A percentile compares a stretch with the other conserved stretches of the same genome.
Conservation (phyloP, 2,888 invertebrate genomes). For the Unio pictorum region DNA sequence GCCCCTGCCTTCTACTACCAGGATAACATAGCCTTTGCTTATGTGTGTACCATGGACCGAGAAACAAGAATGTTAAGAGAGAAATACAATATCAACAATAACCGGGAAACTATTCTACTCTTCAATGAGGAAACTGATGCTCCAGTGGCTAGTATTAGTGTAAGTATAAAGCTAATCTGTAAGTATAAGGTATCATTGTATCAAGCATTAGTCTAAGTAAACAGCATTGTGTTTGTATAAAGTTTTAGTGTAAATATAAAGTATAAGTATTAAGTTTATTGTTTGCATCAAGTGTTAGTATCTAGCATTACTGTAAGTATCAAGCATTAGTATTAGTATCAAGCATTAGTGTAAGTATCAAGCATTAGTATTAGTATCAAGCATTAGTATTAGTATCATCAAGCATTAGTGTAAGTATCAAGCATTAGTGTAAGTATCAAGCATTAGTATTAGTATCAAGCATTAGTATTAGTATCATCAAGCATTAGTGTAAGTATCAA, state of each 20-base stretch:
- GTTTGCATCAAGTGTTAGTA: constrained; percentile 39
- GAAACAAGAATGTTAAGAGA: constrained; percentile 73
- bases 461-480: too few relatives aligned
- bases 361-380: too few relatives aligned
- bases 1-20: constrained; percentile 90
- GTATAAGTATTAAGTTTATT: neutral
- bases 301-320: too few relatives aligned
- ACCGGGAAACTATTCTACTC: constrained; percentile 83
- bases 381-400: too few relatives aligned
- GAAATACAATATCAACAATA: constrained; percentile 76
- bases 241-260: neutral
- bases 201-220: constrained; percentile 58
- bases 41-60: constrained; percentile 56
- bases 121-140: constrained; percentile 87
- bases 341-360: too few relatives aligned
- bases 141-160: constrained; percentile 58
- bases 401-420: too few relatives aligned
- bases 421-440: too few relatives aligned
- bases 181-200: constrained; percentile 43
- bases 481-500: too few relatives aligned
- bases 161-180: constrained; percentile 30
- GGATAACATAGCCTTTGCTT: constrained; percentile 89
- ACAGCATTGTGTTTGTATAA: constrained; percentile 3
- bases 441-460: too few relatives aligned
- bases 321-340: too few relatives aligned